Base-by-base conservation (phyloP, 1,140 invertebrate genomes). In the Anastatus disparis region DNA sequence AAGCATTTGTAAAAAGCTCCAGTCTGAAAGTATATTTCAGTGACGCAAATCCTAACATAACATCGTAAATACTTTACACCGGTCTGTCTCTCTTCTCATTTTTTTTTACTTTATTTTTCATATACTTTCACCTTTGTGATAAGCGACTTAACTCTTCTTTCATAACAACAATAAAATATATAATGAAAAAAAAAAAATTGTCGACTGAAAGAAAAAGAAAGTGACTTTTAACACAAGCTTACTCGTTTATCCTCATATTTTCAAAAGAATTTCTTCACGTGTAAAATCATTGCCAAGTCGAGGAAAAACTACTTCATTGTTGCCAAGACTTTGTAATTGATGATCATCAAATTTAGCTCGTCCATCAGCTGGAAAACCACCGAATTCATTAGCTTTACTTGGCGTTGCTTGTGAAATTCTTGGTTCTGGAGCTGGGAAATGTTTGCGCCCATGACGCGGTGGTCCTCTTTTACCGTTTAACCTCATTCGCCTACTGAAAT, bases 211-310 rank as follows among this genome's bases (percentile, higher is more conserved):
- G 26, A 58, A n/a, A 40, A 22, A 3, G 53, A 56, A 22, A 46
- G 15, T 4, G 48, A n/a, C n/a, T n/a, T n/a, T n/a, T n/a, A n/a
- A n/a, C n/a, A n/a, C n/a, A n/a, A n/a, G n/a, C n/a, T n/a, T n/a
- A n/a, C n/a, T n/a, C 13, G 15, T 2, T 22, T n/a, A n/a, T n/a
- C 17, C n/a, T 55, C 20, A 70, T 17, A 56, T 29, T 15, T 70
- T 70, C 3, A 70, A 24, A 6, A 71, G 44, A 17, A 71, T 50
- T 27, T 71, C 69, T 12, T 71, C 69, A 53, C 62, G 69, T 7
- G 53, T 38, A 10, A 71, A 71, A 17, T 71, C 69, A 9, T 22
- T 44, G 7, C 50, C 50, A 22, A 61, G n/a, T 2, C 50, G 35
- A 0, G 50, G 52, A 13, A 31, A 55, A 9, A 56, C 12, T 0